A percentile compares a stretch with the other conserved stretches of the same genome.
phyloP scores from a whole-genome alignment of 2,888 invertebrate species.

The Oscheius sp. region DNA sequence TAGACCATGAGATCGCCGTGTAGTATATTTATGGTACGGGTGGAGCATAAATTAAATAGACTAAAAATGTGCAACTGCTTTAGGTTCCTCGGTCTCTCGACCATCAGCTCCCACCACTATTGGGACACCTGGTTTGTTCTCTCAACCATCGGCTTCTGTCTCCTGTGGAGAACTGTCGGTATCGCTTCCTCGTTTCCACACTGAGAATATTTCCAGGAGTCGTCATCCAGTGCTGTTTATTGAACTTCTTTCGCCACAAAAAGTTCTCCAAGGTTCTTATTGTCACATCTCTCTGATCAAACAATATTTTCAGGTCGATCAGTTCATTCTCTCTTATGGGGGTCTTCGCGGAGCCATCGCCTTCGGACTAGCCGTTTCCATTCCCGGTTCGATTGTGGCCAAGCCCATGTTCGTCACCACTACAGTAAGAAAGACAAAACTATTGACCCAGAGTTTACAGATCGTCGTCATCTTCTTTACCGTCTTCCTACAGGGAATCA shows the following conservation, averaged over 20 bases:
- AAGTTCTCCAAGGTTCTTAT: constrained; percentile 58
- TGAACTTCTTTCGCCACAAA: constrained; percentile 85
- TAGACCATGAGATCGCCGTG: too few relatives aligned
- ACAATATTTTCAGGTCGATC: constrained; percentile 75
- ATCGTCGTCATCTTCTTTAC: constrained; percentile 98
- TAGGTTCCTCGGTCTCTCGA: constrained; percentile 96
- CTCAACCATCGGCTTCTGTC: constrained; percentile 90
- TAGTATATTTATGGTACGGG: too few relatives aligned
- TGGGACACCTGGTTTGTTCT: constrained; percentile 95
- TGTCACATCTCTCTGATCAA: neutral
- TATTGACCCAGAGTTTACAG: too few relatives aligned
- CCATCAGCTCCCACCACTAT: constrained; percentile 85
- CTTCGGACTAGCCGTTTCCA: constrained; percentile 88
- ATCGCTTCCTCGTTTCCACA: constrained; percentile 37
- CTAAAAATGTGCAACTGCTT: neutral
- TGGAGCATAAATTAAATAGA: too few relatives aligned
- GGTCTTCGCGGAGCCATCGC: constrained; percentile 96
- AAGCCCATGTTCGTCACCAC: constrained; percentile 90
- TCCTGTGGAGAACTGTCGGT: constrained; percentile 90
- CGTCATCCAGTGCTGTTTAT: constrained; percentile 87
- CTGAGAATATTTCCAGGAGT: constrained; percentile 81
- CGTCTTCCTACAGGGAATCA: constrained; percentile 93
- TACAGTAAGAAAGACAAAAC: constrained; percentile 76
- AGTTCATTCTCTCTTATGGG: constrained; percentile 94
- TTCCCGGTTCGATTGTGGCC: constrained; percentile 84